These are phyloP conservation scores for Epistrophe eligans DNA, from an alignment of 2,888 invertebrate genomes.

Conservation along the genomic window DNA sequence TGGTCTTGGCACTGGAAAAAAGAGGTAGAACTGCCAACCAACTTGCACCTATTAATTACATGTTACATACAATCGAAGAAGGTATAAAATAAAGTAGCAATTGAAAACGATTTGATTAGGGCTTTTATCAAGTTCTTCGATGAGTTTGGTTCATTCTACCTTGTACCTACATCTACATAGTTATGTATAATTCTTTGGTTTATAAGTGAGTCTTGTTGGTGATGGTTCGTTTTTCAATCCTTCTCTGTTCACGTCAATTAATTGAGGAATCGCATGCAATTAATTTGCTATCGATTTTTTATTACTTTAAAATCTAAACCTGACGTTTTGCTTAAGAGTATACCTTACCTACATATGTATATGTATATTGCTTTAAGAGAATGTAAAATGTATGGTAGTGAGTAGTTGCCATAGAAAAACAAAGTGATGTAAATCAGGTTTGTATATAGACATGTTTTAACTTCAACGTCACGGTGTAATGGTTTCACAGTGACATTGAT, in stretches of 20 bases:
- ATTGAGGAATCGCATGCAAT: conserved; percentile 73
- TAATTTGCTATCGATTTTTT: conserved; percentile 68
- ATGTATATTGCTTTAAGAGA: background rate
- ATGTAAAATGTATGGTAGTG: conserved; percentile 40
- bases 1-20: conserved; percentile 12
- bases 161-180: too few species aligned
- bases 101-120: conserved; percentile 70
- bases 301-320: conserved; percentile 30
- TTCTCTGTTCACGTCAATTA: conserved; percentile 54
- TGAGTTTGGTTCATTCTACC: conserved; percentile 33
- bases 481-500: conserved; percentile 4
- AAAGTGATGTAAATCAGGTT: conserved; percentile 30
- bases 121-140: conserved; percentile 64
- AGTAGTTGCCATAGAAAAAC: conserved; percentile 30
- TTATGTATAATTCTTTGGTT: conserved; percentile 26
- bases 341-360: too few species aligned
- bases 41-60: conserved; percentile 68
- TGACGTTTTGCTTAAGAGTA: conserved; percentile 1
- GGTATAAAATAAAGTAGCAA: conserved; percentile 70
- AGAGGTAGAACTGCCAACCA: conserved; percentile 39
- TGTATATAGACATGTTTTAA: background rate
- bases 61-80: conserved; percentile 67
- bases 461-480: background rate
- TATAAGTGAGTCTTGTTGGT: background rate
- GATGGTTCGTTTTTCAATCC: conserved; percentile 45